Evolutionary conservation across 2,113 vertebrate genomes (phyloP).

Genomic region (Edolisoma coerulescens): DNA sequence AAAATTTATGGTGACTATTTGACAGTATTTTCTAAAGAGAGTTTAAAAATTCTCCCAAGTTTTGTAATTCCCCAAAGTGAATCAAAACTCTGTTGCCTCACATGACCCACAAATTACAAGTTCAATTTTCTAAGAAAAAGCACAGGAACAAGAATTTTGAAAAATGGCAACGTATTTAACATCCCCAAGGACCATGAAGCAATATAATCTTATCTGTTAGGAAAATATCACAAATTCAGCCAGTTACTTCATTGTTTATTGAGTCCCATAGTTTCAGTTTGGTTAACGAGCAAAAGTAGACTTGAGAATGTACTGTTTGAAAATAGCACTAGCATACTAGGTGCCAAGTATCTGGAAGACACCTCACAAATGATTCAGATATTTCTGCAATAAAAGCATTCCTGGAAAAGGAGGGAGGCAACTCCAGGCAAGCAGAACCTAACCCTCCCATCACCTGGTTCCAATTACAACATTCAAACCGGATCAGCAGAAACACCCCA

Average conservation of each 20-base stretch:
- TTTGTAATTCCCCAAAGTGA: not conserved
- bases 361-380: conserved; percentile 5
- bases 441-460: conserved; percentile 17
- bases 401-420: not conserved
- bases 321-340: not conserved
- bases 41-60: not conserved
- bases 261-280: not conserved
- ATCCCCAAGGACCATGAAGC: not conserved
- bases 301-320: not conserved
- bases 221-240: not conserved
- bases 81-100: not conserved
- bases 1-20: not conserved
- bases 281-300: not conserved
- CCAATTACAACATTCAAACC: conserved; percentile 12
- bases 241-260: not conserved
- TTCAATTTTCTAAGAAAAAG: not conserved
- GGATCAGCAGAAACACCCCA: conserved; percentile 26
- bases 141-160: not conserved
- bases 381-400: not conserved
- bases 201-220: not conserved
- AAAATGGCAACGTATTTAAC: not conserved
- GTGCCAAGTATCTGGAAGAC: not conserved
- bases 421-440: not conserved
- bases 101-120: not conserved
- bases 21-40: not conserved